Percentiles rank a stretch among this genome's conserved stretches.
These are phyloP conservation scores for Oryzias curvinotus DNA, from an alignment of 2,113 vertebrate genomes.

Conservation along the genomic window DNA sequence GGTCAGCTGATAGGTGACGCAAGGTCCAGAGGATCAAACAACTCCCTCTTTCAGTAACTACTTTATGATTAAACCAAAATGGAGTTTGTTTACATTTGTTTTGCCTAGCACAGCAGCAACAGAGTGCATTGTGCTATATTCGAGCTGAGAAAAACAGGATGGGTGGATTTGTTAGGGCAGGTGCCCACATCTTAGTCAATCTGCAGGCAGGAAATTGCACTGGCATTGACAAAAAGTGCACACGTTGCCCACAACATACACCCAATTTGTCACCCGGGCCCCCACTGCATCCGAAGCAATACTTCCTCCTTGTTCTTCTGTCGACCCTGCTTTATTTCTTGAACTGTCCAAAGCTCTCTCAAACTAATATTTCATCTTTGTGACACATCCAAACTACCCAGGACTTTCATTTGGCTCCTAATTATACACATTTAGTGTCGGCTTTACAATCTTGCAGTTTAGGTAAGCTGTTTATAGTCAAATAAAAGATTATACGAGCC, in stretches of 20 bases:
- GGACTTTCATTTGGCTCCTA: not conserved
- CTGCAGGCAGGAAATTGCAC: constrained; percentile 69
- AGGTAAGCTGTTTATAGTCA: not conserved
- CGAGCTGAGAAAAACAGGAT: constrained; percentile 68
- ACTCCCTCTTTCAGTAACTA: not conserved
- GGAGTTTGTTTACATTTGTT: constrained; percentile 2
- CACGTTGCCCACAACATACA: constrained; percentile 46
- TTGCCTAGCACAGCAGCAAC: not conserved
- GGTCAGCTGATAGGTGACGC: not conserved
- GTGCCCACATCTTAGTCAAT: constrained; percentile 71
- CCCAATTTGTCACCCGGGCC: constrained; percentile 42
- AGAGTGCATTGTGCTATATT: constrained; percentile 29
- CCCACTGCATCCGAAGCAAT: constrained; percentile 40
- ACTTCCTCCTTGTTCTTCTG: constrained; percentile 57
- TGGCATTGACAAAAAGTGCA: constrained; percentile 54
- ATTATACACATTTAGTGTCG: constrained; percentile 2
- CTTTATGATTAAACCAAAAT: no score
- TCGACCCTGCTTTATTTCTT: constrained; percentile 16
- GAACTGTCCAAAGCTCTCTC: constrained; percentile 12
- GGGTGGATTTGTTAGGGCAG: constrained; percentile 68
- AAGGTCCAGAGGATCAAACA: not conserved
- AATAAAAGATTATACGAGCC: constrained; percentile 9
- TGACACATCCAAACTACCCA: not conserved
- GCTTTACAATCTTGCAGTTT: not conserved
- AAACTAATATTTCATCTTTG: constrained; percentile 10